A percentile compares a stretch with the other conserved stretches of the same genome.
Conservation (phyloP, 2,113 vertebrate species). For the Rhinolophus sinicus region DNA sequence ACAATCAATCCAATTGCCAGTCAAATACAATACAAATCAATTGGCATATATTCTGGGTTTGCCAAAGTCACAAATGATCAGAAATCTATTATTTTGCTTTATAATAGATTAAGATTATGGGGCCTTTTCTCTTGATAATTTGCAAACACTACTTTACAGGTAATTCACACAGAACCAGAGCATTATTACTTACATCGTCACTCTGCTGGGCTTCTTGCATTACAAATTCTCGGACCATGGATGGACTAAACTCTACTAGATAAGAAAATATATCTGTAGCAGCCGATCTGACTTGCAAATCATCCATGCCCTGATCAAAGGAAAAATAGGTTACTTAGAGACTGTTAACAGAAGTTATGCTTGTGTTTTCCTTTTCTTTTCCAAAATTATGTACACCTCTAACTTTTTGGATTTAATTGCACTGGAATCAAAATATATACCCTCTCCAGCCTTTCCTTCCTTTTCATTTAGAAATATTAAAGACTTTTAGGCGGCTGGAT, state of each 20-base stretch:
- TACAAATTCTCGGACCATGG: slow-evolving; percentile 99
- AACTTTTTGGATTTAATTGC: slow-evolving; percentile 30
- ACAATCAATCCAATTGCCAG: not conserved
- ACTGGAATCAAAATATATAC: slow-evolving; percentile 36
- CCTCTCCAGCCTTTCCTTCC: not conserved
- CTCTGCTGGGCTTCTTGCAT: slow-evolving; percentile 99
- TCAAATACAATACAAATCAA: not conserved
- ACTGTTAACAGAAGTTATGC: not conserved
- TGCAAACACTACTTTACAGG: not conserved
- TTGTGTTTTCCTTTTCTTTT: not conserved
- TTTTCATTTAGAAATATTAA: slow-evolving; percentile 33
- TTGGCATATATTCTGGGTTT: not conserved
- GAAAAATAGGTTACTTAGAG: slow-evolving; percentile 43
- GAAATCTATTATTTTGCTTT: slow-evolving; percentile 24
- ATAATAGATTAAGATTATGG: not conserved
- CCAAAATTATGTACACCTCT: not conserved
- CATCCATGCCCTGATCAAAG: slow-evolving; percentile 94
- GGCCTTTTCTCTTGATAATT: not conserved
- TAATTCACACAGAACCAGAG: not conserved
- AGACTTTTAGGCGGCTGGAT: not conserved
- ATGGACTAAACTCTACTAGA: slow-evolving; percentile 99
- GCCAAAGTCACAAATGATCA: not conserved
- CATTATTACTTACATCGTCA: slow-evolving; percentile 92
- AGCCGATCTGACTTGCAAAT: slow-evolving; percentile 97
- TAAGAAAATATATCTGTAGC: slow-evolving; percentile 99